Base-by-base conservation (phyloP, 2,797 vertebrate species). In the Myiotriccus ornatus region DNA sequence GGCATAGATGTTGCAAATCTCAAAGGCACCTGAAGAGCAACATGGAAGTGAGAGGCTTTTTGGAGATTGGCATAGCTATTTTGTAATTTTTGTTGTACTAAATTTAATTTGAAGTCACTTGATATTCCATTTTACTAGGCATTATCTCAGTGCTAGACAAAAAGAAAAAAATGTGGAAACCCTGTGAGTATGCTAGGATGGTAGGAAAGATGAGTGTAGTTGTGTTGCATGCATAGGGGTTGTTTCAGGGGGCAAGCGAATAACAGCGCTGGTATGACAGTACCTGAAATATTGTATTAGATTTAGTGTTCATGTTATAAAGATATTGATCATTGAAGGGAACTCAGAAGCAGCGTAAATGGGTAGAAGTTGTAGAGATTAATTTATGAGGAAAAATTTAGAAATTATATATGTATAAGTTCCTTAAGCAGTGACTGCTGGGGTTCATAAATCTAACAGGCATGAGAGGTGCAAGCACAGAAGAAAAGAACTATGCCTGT, bases 391-490 rank as follows among this genome's bases (percentile, higher is more conserved):
- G 64, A 67, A 94, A 89, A 87, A 63, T 4, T 21, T 39, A 62
- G 53, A 37, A 70, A 91, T 85, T 83, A 94, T 87, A 75, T 84
- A 64, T 83, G 35, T 19, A 19, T 71, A 43, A 80, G 41, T 89
- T 67, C 37, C 30, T n/a, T 49, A 47, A 74, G 22, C 52, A 77
- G n/a, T 49, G 52, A 35, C 37, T 80, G 13, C n/a, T 63, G 22
- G 34, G 12, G 18, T 46, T 87, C 57, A 78, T 84, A 86, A 89
- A 89, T 87, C 44, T 39, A 87, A 35, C 23, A 64, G 37, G 27
- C 7, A 3, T 49, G 37, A 63, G 82, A 87, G 11, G 10, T 71
- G 7, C 20, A n/a, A 57, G 43, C 71, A 46, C 5, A 44, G 37
- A 15, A 44, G 35, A 67, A 50, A 37, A 52, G 17, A 67, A 41